Evolutionary conservation across 2,113 vertebrate species (phyloP).

Genomic region (Xenopus laevis): DNA sequence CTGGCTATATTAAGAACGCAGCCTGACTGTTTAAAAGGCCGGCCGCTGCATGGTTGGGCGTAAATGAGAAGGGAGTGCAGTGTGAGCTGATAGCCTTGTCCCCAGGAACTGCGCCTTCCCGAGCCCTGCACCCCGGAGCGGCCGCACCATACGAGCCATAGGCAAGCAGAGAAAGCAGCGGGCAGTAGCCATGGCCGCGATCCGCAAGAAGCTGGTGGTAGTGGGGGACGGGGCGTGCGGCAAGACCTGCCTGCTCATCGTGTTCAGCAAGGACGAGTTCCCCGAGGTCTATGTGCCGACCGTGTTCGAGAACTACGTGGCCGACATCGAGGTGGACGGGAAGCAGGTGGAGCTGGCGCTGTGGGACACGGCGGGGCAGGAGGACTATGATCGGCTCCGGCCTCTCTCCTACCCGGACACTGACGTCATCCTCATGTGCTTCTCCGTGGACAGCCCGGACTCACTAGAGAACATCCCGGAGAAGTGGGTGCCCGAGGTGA

Average conservation of each 20-base stretch:
- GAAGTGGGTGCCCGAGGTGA: conserved; percentile 97
- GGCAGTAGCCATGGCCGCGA: conserved; percentile 78
- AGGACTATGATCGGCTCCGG: conserved; percentile 88
- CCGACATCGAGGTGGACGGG: conserved; percentile 95
- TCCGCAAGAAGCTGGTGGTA: conserved; percentile 95
- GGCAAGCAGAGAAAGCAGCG: conserved; percentile 29
- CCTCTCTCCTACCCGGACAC: conserved; percentile 96
- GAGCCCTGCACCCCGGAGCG: no score
- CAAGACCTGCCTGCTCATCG: conserved; percentile 92
- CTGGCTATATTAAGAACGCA: conserved; percentile 90
- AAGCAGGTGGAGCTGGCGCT: conserved; percentile 93
- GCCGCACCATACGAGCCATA: conserved; percentile 12
- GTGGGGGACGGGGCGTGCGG: conserved; percentile 90
- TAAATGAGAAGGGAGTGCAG: no score
- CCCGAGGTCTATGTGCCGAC: conserved; percentile 96
- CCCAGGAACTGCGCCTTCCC: no score
- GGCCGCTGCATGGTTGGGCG: neutral
- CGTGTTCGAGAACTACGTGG: conserved; percentile 96
- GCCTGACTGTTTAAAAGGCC: conserved; percentile 79
- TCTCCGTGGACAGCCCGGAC: conserved; percentile 96
- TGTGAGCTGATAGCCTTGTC: neutral
- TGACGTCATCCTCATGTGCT: conserved; percentile 96
- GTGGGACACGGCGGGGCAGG: conserved; percentile 95
- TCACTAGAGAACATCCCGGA: conserved; percentile 95
- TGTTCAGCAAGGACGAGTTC: conserved; percentile 97